Percentiles rank a stretch among this genome's conserved stretches.
Conservation (phyloP, 2,888 invertebrate species). For the Polia nebulosa region DNA sequence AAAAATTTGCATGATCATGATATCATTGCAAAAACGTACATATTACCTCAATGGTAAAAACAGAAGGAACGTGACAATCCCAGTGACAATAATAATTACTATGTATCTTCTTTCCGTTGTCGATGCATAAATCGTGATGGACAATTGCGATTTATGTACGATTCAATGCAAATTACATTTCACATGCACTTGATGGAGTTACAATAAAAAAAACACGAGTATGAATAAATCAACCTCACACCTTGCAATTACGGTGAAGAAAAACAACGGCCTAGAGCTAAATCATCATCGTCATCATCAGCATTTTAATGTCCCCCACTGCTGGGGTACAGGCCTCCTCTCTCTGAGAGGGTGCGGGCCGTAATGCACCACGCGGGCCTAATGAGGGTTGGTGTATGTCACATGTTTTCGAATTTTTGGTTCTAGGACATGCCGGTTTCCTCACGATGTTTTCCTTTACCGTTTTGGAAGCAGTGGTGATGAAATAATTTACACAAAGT, state of each 20-base stretch:
- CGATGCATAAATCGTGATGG: neutral
- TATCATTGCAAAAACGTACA: no score
- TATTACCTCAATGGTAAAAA: conserved; percentile 18
- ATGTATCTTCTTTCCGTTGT: neutral
- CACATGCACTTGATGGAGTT: conserved; percentile 6
- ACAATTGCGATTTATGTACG: conserved; percentile 6
- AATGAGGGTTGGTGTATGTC: no score
- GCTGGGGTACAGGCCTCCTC: no score
- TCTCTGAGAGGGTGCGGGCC: no score
- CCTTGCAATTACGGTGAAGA: neutral
- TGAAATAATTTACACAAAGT: no score
- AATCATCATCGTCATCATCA: no score
- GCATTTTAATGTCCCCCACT: no score
- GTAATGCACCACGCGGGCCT: no score
- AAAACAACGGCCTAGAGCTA: neutral
- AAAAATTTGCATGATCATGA: neutral
- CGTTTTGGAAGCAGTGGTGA: no score
- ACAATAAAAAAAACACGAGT: conserved; percentile 7
- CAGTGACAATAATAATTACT: neutral
- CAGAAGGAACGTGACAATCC: neutral
- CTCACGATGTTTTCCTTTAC: no score
- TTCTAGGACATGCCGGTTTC: no score
- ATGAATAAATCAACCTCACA: conserved; percentile 5
- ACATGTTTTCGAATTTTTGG: no score
- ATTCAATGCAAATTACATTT: conserved; percentile 23